Percentiles rank a stretch among this genome's conserved stretches.
Evolutionary conservation across 2,113 vertebrate species (phyloP).

Genomic region (Nipponia nippon): DNA sequence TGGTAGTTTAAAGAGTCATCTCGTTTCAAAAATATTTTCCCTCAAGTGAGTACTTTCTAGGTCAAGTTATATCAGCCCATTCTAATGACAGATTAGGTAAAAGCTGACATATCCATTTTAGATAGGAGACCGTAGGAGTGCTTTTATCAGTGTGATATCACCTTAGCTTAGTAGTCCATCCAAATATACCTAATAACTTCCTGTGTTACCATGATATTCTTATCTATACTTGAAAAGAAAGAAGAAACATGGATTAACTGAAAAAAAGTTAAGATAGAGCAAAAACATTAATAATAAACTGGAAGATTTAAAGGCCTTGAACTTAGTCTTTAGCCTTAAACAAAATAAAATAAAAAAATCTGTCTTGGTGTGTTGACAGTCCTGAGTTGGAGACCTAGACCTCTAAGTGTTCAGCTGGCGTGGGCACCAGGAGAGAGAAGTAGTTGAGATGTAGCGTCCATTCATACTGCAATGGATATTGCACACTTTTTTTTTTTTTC

Average conservation of each 20-base stretch:
- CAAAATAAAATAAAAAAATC: neutral
- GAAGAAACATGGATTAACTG: neutral
- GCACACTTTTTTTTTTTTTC: too few species aligned
- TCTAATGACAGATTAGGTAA: neutral
- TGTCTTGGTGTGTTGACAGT: neutral
- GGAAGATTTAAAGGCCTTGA: neutral
- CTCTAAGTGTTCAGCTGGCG: too few species aligned
- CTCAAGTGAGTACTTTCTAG: neutral
- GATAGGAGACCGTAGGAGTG: neutral
- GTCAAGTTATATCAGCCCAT: neutral
- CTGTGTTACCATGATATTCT: neutral
- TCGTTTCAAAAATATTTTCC: neutral
- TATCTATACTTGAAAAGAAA: neutral
- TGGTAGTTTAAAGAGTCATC: neutral
- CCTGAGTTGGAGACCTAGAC: neutral
- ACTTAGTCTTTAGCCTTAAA: neutral
- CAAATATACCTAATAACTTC: neutral
- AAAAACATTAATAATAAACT: neutral
- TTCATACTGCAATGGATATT: neutral
- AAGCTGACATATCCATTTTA: neutral
- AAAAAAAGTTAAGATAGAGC: neutral
- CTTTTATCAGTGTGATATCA: neutral
- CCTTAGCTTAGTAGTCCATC: neutral
- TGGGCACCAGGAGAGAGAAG: neutral
- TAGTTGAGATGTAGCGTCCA: neutral